Evolutionary conservation across 2,888 invertebrate genomes (phyloP).

Genomic region (Punctoribates punctum): DNA sequence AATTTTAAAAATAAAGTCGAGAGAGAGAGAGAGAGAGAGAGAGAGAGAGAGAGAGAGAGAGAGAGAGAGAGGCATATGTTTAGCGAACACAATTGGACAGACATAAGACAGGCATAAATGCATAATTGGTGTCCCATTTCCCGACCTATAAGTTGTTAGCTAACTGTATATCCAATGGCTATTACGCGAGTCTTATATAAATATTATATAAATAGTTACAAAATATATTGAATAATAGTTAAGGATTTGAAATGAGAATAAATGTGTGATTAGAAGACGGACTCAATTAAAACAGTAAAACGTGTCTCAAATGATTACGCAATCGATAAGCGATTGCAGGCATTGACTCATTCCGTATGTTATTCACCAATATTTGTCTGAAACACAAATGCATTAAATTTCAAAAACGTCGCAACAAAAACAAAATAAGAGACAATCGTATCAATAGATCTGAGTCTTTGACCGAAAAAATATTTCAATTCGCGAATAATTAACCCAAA

Average conservation of each 20-base stretch:
- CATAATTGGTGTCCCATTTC: too few relatives aligned
- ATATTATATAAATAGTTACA: too few relatives aligned
- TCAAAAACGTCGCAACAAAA: background rate
- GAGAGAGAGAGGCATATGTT: too few relatives aligned
- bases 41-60: too few relatives aligned
- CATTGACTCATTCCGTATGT: conserved; percentile 26
- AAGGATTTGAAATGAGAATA: background rate
- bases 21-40: too few relatives aligned
- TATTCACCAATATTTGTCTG: background rate
- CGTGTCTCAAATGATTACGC: conserved; percentile 32
- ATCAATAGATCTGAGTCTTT: too few relatives aligned
- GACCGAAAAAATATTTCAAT: background rate
- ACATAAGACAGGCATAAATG: too few relatives aligned
- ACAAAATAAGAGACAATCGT: background rate
- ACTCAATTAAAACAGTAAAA: conserved; percentile 22
- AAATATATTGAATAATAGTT: background rate
- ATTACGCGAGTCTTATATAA: too few relatives aligned
- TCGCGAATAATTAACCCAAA: background rate
- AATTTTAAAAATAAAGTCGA: too few relatives aligned
- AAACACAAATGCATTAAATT: background rate
- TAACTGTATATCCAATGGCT: too few relatives aligned
- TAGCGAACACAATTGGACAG: too few relatives aligned
- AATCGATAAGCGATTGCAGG: conserved; percentile 8
- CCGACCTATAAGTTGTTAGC: too few relatives aligned
- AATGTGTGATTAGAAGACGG: background rate